Conservation (phyloP, 2,797 vertebrate species). For the Periparus ater region DNA sequence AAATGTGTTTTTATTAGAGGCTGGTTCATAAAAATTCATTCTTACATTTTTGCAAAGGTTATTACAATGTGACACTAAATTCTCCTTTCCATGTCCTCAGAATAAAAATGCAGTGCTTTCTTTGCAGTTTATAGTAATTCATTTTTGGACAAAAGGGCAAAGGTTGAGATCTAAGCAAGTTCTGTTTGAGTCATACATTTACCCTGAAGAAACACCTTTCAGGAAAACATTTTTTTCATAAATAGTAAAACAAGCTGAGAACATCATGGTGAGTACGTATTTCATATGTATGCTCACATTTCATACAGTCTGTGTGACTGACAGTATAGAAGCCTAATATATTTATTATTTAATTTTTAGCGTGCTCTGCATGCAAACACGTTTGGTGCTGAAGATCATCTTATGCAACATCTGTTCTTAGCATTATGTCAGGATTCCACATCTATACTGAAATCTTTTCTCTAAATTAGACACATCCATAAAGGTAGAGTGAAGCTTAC, state of each 20-base stretch:
- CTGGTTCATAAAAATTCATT: not conserved
- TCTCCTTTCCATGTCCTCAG: not conserved
- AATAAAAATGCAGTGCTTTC: not conserved
- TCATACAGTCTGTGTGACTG: not conserved
- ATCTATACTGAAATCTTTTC: not conserved
- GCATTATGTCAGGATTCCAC: not conserved
- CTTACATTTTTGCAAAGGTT: not conserved
- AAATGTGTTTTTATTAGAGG: not conserved
- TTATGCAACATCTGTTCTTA: constrained; percentile 6
- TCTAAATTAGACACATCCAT: not conserved
- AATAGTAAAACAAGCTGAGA: not conserved
- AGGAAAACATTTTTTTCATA: not conserved
- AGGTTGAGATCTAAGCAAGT: not conserved
- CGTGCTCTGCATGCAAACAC: not conserved
- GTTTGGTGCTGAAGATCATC: not conserved
- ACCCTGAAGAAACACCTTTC: constrained; percentile 4
- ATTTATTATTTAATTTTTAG: not conserved
- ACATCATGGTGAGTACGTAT: not conserved
- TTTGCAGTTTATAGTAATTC: not conserved
- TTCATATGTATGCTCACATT: not conserved
- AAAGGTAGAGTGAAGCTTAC: constrained; percentile 34
- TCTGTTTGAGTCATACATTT: not conserved
- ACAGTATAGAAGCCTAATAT: constrained; percentile 1
- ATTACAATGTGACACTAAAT: not conserved
- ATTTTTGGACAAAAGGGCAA: not conserved